phyloP scores from a whole-genome alignment of 2,888 invertebrate species.

The Ochropacha duplaris region DNA sequence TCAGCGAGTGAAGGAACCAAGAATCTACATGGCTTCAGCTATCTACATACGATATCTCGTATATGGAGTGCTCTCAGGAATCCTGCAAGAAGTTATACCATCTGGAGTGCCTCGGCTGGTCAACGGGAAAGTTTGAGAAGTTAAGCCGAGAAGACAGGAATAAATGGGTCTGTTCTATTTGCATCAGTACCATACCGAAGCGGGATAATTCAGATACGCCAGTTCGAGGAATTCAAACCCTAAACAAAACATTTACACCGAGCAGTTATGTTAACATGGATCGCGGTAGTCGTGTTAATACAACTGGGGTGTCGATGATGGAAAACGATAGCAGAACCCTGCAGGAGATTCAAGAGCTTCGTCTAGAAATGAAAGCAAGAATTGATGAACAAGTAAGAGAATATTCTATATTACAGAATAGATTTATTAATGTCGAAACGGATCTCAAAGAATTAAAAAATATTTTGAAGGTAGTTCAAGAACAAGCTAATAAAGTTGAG shows the following conservation, averaged over 20 bases:
- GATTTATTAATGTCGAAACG: constrained; percentile 13
- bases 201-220: background rate
- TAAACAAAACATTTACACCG: background rate
- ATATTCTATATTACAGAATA: constrained; percentile 11
- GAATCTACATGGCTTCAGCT: too few relatives aligned
- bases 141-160: too few relatives aligned
- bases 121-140: too few relatives aligned
- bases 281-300: constrained; percentile 12
- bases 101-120: too few relatives aligned
- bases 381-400: constrained; percentile 15
- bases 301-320: constrained; percentile 3
- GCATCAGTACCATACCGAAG: background rate
- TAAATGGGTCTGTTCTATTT: background rate
- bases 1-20: too few relatives aligned
- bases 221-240: background rate
- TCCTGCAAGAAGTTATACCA: too few relatives aligned
- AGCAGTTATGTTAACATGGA: constrained; percentile 10
- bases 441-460: constrained; percentile 12
- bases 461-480: constrained; percentile 18
- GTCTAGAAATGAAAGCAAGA: constrained; percentile 9
- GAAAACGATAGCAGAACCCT: constrained; percentile 5
- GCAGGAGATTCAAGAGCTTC: constrained; percentile 10
- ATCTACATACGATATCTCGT: too few relatives aligned
- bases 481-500: constrained; percentile 20
- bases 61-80: too few relatives aligned